Evolutionary conservation across 2,797 vertebrate genomes (phyloP).

Genomic region (Chelmon rostratus): DNA sequence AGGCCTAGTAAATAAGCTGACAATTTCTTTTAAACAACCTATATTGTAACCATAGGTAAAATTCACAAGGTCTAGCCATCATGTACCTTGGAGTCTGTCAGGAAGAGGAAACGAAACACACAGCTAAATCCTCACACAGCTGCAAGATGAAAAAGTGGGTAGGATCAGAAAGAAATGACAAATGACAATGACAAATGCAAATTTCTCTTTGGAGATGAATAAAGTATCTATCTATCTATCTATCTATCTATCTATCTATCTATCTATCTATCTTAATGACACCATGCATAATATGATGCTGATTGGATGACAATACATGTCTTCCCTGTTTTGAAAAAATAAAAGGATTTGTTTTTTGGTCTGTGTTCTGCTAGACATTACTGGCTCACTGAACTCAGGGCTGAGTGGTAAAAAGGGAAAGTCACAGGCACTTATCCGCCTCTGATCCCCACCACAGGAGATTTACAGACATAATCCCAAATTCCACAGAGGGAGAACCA

Average conservation of each 20-base stretch:
- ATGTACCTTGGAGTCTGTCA: slow-evolving; percentile 43
- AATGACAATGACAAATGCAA: slow-evolving; percentile 17
- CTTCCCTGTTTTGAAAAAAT: slow-evolving; percentile 14
- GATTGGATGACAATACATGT: slow-evolving; percentile 29
- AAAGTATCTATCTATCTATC: too few relatives aligned
- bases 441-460: slow-evolving; percentile 73
- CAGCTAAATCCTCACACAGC: slow-evolving; percentile 31
- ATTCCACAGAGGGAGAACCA: slow-evolving; percentile 78
- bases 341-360: slow-evolving; percentile 5
- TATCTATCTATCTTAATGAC: too few relatives aligned
- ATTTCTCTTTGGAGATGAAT: too few relatives aligned
- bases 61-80: slow-evolving; percentile 24
- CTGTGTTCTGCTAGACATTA: slow-evolving; percentile 45
- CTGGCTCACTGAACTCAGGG: slow-evolving; percentile 52
- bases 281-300: slow-evolving; percentile 33
- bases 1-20: not conserved
- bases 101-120: slow-evolving; percentile 45
- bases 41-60: slow-evolving; percentile 24
- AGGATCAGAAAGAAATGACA: slow-evolving; percentile 24
- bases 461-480: slow-evolving; percentile 81
- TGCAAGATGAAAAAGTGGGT: slow-evolving; percentile 4
- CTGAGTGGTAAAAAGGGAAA: slow-evolving; percentile 50
- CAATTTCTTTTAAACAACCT: not conserved
- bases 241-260: too few relatives aligned
- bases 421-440: slow-evolving; percentile 69